Percentiles rank a stretch among this genome's conserved stretches.
phyloP scores from a whole-genome alignment of 2,113 vertebrate genomes.

The Protomyctophum bolini region DNA sequence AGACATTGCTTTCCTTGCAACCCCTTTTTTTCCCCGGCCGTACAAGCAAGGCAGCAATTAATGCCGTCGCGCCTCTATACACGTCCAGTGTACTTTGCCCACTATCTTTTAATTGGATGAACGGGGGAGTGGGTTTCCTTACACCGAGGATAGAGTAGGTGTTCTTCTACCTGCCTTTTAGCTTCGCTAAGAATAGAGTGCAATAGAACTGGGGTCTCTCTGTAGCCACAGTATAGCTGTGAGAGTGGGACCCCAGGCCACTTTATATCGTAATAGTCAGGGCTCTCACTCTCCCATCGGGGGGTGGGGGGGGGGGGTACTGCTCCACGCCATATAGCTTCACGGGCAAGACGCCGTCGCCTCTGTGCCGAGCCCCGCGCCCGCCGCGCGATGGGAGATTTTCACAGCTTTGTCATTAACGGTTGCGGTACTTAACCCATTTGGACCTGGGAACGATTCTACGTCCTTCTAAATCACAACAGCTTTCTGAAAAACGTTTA shows the following conservation, averaged over 20 bases:
- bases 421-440: constrained; percentile 53
- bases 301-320: no score
- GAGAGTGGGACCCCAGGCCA: constrained; percentile 54
- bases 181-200: constrained; percentile 60
- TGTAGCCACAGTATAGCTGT: no score
- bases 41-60: constrained; percentile 60
- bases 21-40: constrained; percentile 15
- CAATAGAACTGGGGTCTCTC: constrained; percentile 55
- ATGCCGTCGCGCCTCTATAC: constrained; percentile 42
- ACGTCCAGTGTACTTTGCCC: constrained; percentile 52
- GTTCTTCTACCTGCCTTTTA: constrained; percentile 64
- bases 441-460: no score
- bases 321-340: constrained; percentile 50
- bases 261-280: constrained; percentile 70
- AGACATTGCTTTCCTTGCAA: constrained; percentile 24
- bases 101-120: constrained; percentile 78
- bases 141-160: constrained; percentile 58
- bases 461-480: no score
- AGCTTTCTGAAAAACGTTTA: no score
- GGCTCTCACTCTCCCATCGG: constrained; percentile 61
- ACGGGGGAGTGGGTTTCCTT: constrained; percentile 40
- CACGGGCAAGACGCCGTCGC: constrained; percentile 47
- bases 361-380: no score
- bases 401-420: constrained; percentile 65
- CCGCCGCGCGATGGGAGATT: constrained; percentile 52